Evolutionary conservation across 2,113 vertebrate species (phyloP), one percentile per base, ranked within the genome.

Genomic region (Poeciliopsis retropinna): DNA sequence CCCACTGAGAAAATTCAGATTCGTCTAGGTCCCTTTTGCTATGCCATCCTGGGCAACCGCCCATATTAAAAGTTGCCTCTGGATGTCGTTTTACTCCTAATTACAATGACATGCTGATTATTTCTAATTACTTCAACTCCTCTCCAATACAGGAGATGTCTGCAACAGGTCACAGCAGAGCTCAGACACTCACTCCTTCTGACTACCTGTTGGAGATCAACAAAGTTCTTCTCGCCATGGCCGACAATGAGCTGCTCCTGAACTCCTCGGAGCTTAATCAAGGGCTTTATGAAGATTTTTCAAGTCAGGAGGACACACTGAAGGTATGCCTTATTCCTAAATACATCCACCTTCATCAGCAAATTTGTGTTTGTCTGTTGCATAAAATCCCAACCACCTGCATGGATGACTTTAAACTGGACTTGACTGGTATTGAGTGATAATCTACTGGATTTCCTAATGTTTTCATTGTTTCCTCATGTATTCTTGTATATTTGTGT

Each of bases 151-250:
- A 92, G 86, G 89, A 87, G 79, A 83, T 82, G 85, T 69, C 85
- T 28, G 72, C 75, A 57, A 69, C 84, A 72, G 70, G 79, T 27
- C 25, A 37, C 19, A 77, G 69, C 72, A 67, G 32, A 7, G 4
- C 67, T 14, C 78, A 87, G 1, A 87, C 88, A 2, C 82, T 92
- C 67, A 92, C 94, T 67, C 95, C 96, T 0, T 88, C 95, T 9
- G 94, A 97, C 88, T 98, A 97, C 85, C 87, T 98, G 82, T 87
- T 97, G 88, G 96, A 97, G 80, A 95, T 99, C 89, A 97, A 97
- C 92, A 98, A 96, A 92, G 90, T 96, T 67, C 93, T 98, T 75
- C 93, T 97, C 25, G 89, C 93, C 62, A 95, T 98, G 93, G 96
- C 96, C 7, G 96, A 97, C 91, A 91, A 91, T n/a, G 97, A 99